Evolutionary conservation across 1,140 invertebrate genomes (phyloP).

Genomic region (Metaphire vulgaris): DNA sequence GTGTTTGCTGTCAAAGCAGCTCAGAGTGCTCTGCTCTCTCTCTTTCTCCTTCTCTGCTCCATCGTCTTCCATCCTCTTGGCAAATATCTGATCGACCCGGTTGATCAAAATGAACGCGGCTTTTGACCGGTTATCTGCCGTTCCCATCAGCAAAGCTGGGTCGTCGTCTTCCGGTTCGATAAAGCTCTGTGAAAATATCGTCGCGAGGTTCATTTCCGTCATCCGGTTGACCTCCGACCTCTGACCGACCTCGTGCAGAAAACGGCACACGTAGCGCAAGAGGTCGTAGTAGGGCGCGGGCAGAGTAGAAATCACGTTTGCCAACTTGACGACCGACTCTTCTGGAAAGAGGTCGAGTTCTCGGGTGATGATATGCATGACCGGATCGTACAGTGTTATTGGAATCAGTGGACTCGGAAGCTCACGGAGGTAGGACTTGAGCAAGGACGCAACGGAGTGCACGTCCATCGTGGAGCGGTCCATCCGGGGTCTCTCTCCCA

Average conservation of each 20-base stretch:
- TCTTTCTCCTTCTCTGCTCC: neutral
- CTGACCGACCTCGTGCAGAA: slow-evolving; percentile 37
- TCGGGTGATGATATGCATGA: slow-evolving; percentile 44
- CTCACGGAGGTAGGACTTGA: slow-evolving; percentile 48
- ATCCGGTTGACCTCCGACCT: slow-evolving; percentile 43
- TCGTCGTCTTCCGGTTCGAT: slow-evolving; percentile 43
- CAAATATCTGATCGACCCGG: slow-evolving; percentile 9
- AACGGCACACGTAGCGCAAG: slow-evolving; percentile 44
- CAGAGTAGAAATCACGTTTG: slow-evolving; percentile 34
- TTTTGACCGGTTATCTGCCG: slow-evolving; percentile 25
- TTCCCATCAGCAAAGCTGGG: slow-evolving; percentile 42
- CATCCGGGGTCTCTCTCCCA: neutral
- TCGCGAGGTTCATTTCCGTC: slow-evolving; percentile 41
- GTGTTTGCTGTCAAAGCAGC: neutral
- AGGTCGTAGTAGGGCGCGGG: slow-evolving; percentile 43
- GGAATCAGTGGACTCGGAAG: slow-evolving; percentile 49
- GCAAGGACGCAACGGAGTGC: slow-evolving; percentile 47
- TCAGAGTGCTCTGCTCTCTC: neutral
- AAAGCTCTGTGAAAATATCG: slow-evolving; percentile 48
- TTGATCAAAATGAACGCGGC: slow-evolving; percentile 11
- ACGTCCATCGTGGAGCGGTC: slow-evolving; percentile 36
- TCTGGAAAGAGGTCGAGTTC: slow-evolving; percentile 29
- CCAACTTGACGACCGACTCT: slow-evolving; percentile 27
- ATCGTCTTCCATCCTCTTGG: neutral
- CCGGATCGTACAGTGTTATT: slow-evolving; percentile 40